Base-by-base conservation (phyloP, 2,113 vertebrate genomes). In the Semicossyphus pulcher region DNA sequence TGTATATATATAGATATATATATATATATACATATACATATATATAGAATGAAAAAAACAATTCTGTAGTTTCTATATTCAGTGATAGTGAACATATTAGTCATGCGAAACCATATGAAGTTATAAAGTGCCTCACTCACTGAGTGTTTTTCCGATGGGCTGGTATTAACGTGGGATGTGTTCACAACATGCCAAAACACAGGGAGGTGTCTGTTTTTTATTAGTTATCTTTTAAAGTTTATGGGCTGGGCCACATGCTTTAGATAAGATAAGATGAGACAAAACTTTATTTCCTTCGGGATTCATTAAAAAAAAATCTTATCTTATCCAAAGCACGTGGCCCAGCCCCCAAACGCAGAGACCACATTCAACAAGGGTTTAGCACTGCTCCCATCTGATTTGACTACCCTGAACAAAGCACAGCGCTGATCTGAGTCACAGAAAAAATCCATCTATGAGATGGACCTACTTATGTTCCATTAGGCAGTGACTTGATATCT, bases 81-180 rank as follows among this genome's bases (percentile, higher is more conserved):
- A 15, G 21, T 39, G 7, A 25, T 9, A 7, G 36, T 11, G 21
- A 28, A 18, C 56, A 3, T n/a, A 16, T 48, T 10, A 12, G 1
- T 63, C 42, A 49, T 5, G 3, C 29, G 9, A 34, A 47, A 49
- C 25, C 37, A 21, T n/a, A 10, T 53, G 25, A n/a, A n/a, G n/a
- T n/a, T n/a, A n/a, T n/a, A n/a, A n/a, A 69, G 79, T 76, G 79
- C 66, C 79, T 82, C 74, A 31, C 32, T 42, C 47, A 21, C 21
- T 9, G 12, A 63, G 28, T 44, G 28, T 52, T 29, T 7, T 16
- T 39, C 34, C 1, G 26, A 18, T 18, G 32, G 44, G 18, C 25
- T 44, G 36, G 3, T 20, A 3, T 53, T 26, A 14, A 23, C 1
- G 7, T n/a, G n/a, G n/a, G n/a, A n/a, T n/a, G n/a, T n/a, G n/a